A percentile compares a stretch with the other conserved stretches of the same genome.
Evolutionary conservation across 2,888 invertebrate species (phyloP).

Genomic region (Malthinus seriepunctatus): DNA sequence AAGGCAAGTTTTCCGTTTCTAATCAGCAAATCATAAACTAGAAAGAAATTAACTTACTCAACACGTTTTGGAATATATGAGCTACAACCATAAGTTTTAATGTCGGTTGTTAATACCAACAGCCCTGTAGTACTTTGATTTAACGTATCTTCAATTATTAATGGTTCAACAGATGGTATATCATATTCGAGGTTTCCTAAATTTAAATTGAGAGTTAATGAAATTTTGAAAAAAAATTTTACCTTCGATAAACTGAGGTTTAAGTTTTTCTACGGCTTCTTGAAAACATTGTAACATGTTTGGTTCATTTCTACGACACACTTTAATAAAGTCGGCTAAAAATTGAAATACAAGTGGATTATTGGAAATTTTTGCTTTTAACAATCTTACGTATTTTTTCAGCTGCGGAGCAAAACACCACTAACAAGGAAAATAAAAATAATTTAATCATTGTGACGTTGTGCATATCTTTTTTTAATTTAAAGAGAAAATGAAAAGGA

Average conservation of each 20-base stretch:
- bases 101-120: constrained; percentile 53
- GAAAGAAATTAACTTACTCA: constrained; percentile 50
- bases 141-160: constrained; percentile 57
- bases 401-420: background rate
- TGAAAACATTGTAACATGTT: constrained; percentile 56
- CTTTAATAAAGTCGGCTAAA: constrained; percentile 61
- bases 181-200: constrained; percentile 59
- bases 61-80: constrained; percentile 56
- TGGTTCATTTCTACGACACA: constrained; percentile 59
- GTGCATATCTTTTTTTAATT: no score
- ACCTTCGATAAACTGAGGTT: constrained; percentile 57
- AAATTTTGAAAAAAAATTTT: constrained; percentile 12
- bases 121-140: constrained; percentile 55
- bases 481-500: no score
- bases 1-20: no score
- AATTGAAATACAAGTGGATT: constrained; percentile 17
- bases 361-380: background rate
- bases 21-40: background rate
- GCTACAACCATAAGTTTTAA: constrained; percentile 59
- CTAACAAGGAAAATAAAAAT: background rate
- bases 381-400: background rate
- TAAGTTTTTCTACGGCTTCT: constrained; percentile 55
- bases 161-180: constrained; percentile 62
- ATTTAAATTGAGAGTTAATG: background rate
- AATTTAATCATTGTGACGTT: no score